Base-by-base conservation (phyloP, 2,797 vertebrate genomes). In the Cuniculus paca region DNA sequence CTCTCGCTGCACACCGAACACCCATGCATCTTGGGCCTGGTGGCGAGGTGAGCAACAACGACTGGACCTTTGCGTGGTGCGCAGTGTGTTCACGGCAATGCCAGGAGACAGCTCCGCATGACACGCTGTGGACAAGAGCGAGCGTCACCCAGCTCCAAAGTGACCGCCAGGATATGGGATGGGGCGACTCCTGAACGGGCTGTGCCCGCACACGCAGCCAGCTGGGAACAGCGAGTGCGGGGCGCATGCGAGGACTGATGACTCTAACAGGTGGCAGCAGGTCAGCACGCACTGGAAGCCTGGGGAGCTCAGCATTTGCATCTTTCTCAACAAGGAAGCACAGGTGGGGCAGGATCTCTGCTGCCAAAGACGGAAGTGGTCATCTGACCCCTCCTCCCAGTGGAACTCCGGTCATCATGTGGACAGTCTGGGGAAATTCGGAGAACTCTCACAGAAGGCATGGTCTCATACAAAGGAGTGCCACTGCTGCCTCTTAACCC, bases 161-260 rank as follows among this genome's bases (percentile, higher is more conserved):
- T 4, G 31, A n/a, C 5, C 3, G 4, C 54, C 24, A 24, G 50
- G 6, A 31, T 9, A n/a, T 13, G 3, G 10, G 48, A 10, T 5
- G 36, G 36, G 6, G 83, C 1, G 39, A 28, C 22, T n/a, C 65
- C n/a, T 14, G 2, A 2, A 48, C 36, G 16, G 6, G 12, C 2
- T 0, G 0, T 1, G 26, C 20, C 28, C 3, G 16, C 13, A 0
- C 31, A 0, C 0, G 2, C 5, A 10, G 48, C 10, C 3, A 4
- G 3, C 20, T 1, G 10, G 42, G 28, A 31, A 9, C 9, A 0
- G 11, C 14, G 2, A 2, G 31, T 2, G n/a, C 36, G 12, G 4
- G 81, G 1, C 3, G 10, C 0, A 1, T 6, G 34, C 4, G 72
- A 42, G 3, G 28, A 4, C 13, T 34, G 80, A 12, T 11, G 3